Conservation (phyloP, 2,113 vertebrate genomes). For the Melospiza georgiana region DNA sequence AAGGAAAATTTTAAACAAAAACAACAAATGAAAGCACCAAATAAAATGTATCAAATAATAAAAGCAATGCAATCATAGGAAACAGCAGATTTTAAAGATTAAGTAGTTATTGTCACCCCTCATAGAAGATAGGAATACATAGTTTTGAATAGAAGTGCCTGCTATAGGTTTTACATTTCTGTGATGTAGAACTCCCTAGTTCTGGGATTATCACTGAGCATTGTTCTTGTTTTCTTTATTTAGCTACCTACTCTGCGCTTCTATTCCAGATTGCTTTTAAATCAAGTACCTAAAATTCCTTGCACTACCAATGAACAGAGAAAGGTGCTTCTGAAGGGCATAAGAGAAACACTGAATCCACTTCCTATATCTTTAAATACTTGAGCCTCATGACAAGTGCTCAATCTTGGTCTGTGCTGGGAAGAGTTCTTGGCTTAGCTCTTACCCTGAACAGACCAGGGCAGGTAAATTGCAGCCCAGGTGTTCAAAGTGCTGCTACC, state of each 20-base stretch:
- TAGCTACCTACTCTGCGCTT: background rate
- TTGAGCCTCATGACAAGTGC: background rate
- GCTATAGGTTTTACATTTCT: background rate
- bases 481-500: background rate
- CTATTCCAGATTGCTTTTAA: background rate
- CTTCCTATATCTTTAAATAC: background rate
- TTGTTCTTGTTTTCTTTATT: background rate
- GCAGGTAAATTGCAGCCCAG: background rate
- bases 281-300: background rate
- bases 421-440: background rate
- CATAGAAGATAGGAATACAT: background rate
- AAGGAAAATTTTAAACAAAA: background rate
- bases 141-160: background rate
- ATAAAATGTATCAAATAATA: background rate
- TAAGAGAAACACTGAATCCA: background rate
- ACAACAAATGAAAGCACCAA: background rate
- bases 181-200: rapidly evolving
- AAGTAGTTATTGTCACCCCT: background rate
- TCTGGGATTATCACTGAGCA: background rate
- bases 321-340: background rate
- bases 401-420: background rate
- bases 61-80: background rate
- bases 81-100: background rate
- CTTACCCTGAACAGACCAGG: background rate
- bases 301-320: background rate